Conservation (phyloP, 2,888 invertebrate genomes). For the Teinopalpus imperialis region DNA sequence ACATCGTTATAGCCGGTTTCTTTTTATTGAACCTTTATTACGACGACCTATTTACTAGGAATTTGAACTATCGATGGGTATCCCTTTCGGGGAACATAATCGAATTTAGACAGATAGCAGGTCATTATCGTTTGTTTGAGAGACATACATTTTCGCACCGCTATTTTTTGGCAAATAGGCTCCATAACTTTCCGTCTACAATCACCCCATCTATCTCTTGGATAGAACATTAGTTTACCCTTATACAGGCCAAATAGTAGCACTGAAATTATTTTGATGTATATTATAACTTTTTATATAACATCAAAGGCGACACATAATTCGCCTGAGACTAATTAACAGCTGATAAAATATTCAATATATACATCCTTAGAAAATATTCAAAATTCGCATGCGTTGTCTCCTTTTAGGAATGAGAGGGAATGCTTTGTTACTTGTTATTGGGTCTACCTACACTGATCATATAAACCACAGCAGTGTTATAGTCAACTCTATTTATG, state of each 20-base stretch:
- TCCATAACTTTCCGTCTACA: slow-evolving; percentile 15
- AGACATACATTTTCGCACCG: slow-evolving; percentile 21
- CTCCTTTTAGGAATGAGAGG: no score
- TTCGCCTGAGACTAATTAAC: no score
- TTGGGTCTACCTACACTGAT: no score
- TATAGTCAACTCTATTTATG: no score
- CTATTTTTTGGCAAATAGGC: slow-evolving; percentile 19
- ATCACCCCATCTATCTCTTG: slow-evolving; percentile 15
- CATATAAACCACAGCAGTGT: no score
- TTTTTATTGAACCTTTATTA: not conserved
- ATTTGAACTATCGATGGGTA: not conserved
- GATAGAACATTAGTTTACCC: slow-evolving; percentile 14
- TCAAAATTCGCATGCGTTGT: no score
- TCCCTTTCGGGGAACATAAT: slow-evolving; percentile 11
- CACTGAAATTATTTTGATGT: not conserved
- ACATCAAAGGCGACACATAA: no score
- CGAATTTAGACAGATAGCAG: slow-evolving; percentile 22
- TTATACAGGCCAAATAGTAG: slow-evolving; percentile 1
- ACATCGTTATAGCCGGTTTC: no score
- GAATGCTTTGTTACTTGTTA: no score
- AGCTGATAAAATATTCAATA: no score
- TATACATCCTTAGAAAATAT: no score
- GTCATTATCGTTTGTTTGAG: slow-evolving; percentile 22
- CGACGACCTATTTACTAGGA: not conserved
- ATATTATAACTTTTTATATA: no score